Percentiles rank a stretch among this genome's conserved stretches.
Evolutionary conservation across 2,113 vertebrate species (phyloP).

Genomic region (Peromyscus leucopus): DNA sequence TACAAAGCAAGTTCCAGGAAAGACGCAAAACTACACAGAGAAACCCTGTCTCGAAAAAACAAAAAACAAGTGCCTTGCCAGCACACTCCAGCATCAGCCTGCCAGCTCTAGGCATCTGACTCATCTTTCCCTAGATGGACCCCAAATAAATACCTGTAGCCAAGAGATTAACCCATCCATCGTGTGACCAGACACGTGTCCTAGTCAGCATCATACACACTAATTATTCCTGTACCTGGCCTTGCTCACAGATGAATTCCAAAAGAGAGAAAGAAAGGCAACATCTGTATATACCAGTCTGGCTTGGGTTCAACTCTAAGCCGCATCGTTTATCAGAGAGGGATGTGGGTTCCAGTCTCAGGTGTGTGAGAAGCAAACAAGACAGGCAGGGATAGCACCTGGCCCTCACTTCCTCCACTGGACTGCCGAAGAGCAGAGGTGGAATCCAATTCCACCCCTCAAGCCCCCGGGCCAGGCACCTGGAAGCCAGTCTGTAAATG

Average conservation of each 20-base stretch:
- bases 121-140: not conserved
- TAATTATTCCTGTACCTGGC: not conserved
- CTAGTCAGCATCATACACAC: not conserved
- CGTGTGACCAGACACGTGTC: not conserved
- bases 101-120: not conserved
- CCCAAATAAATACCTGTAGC: not conserved
- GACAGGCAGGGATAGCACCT: fast-evolving
- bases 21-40: no score
- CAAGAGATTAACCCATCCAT: not conserved
- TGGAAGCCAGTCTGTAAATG: not conserved
- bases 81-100: no score
- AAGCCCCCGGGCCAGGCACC: not conserved
- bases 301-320: not conserved
- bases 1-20: no score
- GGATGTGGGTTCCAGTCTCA: not conserved
- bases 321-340: not conserved
- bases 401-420: not conserved
- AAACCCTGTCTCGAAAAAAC: no score
- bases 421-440: not conserved
- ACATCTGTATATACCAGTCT: fast-evolving
- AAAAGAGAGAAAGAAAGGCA: not conserved
- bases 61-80: not conserved
- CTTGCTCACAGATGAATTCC: not conserved
- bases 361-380: not conserved
- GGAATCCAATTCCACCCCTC: not conserved